Base-by-base conservation (phyloP, 2,888 invertebrate genomes). In the Lycaena phlaeas region DNA sequence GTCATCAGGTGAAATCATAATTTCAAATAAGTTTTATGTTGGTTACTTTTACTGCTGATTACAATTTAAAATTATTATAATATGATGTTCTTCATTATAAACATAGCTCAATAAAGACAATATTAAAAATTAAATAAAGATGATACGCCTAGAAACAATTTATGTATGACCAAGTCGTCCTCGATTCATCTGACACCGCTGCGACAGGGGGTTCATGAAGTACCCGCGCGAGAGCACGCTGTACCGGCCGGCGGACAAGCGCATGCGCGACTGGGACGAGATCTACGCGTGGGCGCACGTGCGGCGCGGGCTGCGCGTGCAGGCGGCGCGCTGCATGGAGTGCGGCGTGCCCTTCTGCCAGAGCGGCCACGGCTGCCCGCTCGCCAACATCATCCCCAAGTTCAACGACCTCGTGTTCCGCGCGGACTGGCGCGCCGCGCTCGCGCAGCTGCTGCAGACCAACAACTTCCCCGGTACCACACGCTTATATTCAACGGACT, bases 381-480 rank as follows among this genome's bases (percentile, higher is more conserved):
- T 99, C 27, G 98, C 98, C 22, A 99, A 99, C 75, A 96, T 99
- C 54, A 97, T 99, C 52, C 99, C 99, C 40, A 97, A 97, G 82
- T 99, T 98, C 97, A 99, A 99, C 77, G 96, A 98, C 65, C 89
- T 99, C 12, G 88, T 99, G n/a, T 98, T 93, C 86, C 89, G 93
- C 62, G 92, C 91, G 36, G 93, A 97, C 64, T 99, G 98, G 98
- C 88, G 90, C 49, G 95, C 97, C 70, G 99, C 99, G 11, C 84
- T 98, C 4, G 88, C 92, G 44, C 97, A 97, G 55, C 86, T 99
- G 40, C 75, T 97, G 53, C 98, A 99, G 82, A 99, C 99, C 0
- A 99, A 99, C 67, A 99, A 99, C 74, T 99, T 99, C 86, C 98
- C 99, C n/a, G 92, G 81, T 81, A 12, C 2, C 12, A n/a, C n/a